phyloP scores from a whole-genome alignment of 2,797 vertebrate genomes.

The Merluccius polli region DNA sequence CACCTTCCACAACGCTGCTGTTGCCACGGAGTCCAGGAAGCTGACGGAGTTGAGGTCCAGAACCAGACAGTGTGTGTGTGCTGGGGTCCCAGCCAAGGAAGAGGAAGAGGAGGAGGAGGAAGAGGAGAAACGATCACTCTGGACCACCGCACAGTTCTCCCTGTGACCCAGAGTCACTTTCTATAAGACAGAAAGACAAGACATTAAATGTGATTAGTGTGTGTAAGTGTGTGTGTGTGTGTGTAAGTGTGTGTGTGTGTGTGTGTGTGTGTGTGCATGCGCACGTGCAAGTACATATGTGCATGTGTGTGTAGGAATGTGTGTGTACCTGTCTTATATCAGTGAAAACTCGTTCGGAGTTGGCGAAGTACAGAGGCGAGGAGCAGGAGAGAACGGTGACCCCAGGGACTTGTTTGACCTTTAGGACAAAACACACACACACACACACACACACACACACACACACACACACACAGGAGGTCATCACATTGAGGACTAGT shows the following conservation, averaged over 20 bases:
- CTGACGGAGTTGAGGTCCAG: constrained; percentile 76
- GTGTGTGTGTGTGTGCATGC: constrained; percentile 16
- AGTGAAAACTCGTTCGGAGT: constrained; percentile 74
- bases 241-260: no score
- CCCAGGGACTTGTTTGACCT: constrained; percentile 79
- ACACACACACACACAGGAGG: no score
- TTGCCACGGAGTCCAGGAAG: constrained; percentile 79
- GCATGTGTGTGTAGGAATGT: constrained; percentile 9
- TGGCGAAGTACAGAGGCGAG: constrained; percentile 82
- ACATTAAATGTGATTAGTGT: no score
- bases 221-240: no score
- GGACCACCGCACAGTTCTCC: constrained; percentile 33
- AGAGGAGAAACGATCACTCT: neutral
- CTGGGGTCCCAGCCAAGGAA: constrained; percentile 49
- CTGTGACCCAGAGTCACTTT: constrained; percentile 27
- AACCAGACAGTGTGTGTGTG: constrained; percentile 62
- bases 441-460: no score
- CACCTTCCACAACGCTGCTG: constrained; percentile 76
- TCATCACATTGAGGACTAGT: no score
- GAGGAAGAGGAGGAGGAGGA: constrained; percentile 3
- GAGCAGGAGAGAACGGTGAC: constrained; percentile 81
- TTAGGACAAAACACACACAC: no score
- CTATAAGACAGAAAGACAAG: constrained; percentile 20
- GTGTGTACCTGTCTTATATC: neutral
- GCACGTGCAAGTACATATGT: constrained; percentile 15